A percentile compares a stretch with the other conserved stretches of the same genome.
Conservation (phyloP, 2,888 invertebrate species). For the Pogonocherus hispidulus region DNA sequence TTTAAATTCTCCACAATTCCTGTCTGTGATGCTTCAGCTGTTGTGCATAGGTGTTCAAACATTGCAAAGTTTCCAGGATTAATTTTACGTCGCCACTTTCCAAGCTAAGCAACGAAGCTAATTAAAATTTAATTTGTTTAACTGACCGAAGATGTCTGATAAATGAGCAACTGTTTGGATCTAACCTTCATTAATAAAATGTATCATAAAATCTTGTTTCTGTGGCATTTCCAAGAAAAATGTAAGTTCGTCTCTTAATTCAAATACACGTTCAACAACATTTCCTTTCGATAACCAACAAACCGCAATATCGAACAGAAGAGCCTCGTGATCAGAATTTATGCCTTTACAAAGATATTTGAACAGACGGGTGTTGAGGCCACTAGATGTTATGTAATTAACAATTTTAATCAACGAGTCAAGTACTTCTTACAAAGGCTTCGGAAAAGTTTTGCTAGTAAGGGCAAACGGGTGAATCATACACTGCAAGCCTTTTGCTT, state of each 20-base stretch:
- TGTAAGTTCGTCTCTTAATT: conserved; percentile 23
- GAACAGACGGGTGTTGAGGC: conserved; percentile 31
- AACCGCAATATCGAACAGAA: conserved; percentile 39
- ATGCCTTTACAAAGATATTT: conserved; percentile 18
- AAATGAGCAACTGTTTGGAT: conserved; percentile 25
- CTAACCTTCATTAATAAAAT: conserved; percentile 11
- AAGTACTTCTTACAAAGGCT: conserved; percentile 36
- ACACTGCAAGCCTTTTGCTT: background rate
- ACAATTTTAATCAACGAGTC: conserved; percentile 28
- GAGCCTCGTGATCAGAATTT: conserved; percentile 37
- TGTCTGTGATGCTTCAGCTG: too few species aligned
- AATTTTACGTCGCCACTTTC: background rate
- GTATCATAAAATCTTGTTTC: conserved; percentile 1
- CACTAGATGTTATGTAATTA: conserved; percentile 32
- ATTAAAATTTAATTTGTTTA: conserved; percentile 9
- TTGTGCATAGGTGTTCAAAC: too few species aligned
- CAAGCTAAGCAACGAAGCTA: background rate
- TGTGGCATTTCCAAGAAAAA: background rate
- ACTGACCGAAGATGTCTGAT: too few species aligned
- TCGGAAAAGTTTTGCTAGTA: background rate
- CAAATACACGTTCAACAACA: conserved; percentile 28
- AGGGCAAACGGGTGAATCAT: background rate
- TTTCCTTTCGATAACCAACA: conserved; percentile 43
- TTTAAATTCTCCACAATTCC: too few species aligned
- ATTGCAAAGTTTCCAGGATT: background rate